Conservation (phyloP, 1,140 invertebrate genomes). For the Drosophila subpulchrella region DNA sequence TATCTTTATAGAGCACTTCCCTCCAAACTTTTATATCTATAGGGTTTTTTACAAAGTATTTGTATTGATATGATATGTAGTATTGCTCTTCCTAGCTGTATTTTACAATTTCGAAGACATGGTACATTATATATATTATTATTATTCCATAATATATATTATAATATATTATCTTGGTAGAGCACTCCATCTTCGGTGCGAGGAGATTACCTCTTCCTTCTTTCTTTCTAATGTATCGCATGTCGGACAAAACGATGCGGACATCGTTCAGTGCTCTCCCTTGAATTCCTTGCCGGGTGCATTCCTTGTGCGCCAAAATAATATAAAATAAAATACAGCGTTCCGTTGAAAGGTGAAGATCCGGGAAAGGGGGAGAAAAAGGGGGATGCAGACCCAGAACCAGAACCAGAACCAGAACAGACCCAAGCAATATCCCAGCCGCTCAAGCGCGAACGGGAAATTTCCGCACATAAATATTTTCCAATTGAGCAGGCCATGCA, state of each 20-base stretch:
- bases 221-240: slow-evolving; percentile 50
- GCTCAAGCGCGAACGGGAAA: slow-evolving; percentile 34
- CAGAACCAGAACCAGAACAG: neutral
- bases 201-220: neutral
- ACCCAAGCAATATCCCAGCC: slow-evolving; percentile 8
- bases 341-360: slow-evolving; percentile 37
- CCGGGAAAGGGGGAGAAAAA: neutral
- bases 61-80: too few relatives aligned
- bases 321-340: slow-evolving; percentile 16
- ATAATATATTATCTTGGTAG: too few relatives aligned
- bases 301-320: slow-evolving; percentile 40
- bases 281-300: slow-evolving; percentile 44
- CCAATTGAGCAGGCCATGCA: slow-evolving; percentile 62
- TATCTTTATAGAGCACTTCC: too few relatives aligned
- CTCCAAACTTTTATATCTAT: too few relatives aligned
- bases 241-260: slow-evolving; percentile 39
- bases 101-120: too few relatives aligned
- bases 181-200: neutral
- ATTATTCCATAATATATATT: too few relatives aligned
- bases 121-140: too few relatives aligned
- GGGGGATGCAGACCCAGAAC: slow-evolving; percentile 1
- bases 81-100: too few relatives aligned
- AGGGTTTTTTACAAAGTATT: too few relatives aligned
- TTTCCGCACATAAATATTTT: slow-evolving; percentile 52
- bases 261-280: slow-evolving; percentile 38